phyloP scores from a whole-genome alignment of 2,888 invertebrate genomes.

The Drosophila falleni region DNA sequence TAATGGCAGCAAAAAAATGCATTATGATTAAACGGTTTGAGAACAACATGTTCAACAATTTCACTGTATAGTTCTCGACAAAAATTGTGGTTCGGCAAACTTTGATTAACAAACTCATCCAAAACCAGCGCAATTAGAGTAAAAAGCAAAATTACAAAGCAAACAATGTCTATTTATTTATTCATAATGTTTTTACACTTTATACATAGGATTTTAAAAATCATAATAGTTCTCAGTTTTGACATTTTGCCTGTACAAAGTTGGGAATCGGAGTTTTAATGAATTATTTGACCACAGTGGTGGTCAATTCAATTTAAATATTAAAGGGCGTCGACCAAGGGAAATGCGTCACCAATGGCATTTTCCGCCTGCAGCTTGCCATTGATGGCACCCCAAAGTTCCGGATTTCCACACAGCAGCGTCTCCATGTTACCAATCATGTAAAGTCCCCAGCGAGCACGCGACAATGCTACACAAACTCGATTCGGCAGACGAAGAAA shows the following conservation, averaged over 20 bases:
- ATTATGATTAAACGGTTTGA: constrained; percentile 52
- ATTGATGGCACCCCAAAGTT: constrained; percentile 87
- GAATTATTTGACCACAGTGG: not conserved
- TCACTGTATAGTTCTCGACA: constrained; percentile 40
- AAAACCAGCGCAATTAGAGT: constrained; percentile 38
- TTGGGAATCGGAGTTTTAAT: not conserved
- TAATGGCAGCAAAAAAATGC: constrained; percentile 22
- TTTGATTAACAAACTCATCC: constrained; percentile 28
- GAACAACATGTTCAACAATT: constrained; percentile 42
- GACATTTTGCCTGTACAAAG: not conserved
- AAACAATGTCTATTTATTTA: constrained; percentile 24
- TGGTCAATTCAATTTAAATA: not conserved
- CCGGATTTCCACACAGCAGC: constrained; percentile 86
- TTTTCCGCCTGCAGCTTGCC: constrained; percentile 85
- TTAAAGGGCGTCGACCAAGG: constrained; percentile 26
- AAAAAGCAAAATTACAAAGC: constrained; percentile 35
- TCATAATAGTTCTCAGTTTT: not conserved
- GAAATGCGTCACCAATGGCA: constrained; percentile 86
- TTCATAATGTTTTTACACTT: not conserved
- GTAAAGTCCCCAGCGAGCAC: constrained; percentile 90
- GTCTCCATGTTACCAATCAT: constrained; percentile 90
- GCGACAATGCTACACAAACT: constrained; percentile 91
- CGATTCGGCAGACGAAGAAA: constrained; percentile 90
- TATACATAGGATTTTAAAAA: not conserved
- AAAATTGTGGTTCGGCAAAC: constrained; percentile 34